Percentiles rank a stretch among this genome's conserved stretches.
Conservation (phyloP, 2,113 vertebrate species). For the Elachura formosa region DNA sequence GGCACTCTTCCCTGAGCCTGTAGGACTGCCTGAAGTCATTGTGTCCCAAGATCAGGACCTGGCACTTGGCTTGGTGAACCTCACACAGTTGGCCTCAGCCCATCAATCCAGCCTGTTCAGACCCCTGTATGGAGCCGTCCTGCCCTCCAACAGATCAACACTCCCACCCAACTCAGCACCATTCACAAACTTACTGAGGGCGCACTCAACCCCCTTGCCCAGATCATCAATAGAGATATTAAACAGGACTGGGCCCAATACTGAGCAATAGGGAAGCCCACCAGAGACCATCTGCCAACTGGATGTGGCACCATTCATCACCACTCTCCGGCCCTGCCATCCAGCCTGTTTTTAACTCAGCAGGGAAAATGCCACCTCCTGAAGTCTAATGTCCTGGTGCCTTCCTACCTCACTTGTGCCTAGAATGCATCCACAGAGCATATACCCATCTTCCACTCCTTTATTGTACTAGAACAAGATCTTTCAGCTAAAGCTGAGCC, state of each 20-base stretch:
- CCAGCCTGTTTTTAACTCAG: not conserved
- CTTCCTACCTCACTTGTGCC: not conserved
- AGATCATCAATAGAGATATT: not conserved
- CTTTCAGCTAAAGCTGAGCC: not conserved
- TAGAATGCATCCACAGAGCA: not conserved
- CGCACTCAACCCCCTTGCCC: rapidly evolving
- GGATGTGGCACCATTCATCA: not conserved
- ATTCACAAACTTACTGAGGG: not conserved
- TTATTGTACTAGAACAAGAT: not conserved
- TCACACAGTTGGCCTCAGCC: too few species aligned
- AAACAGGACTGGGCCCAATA: not conserved
- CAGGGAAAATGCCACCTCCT: not conserved
- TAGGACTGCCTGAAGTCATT: too few species aligned
- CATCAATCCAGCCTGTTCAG: not conserved
- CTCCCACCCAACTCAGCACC: not conserved
- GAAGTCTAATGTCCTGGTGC: not conserved
- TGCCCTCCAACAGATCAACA: not conserved
- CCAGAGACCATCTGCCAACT: not conserved
- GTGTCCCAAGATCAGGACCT: not conserved
- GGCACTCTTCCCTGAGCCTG: not conserved
- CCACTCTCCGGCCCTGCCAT: not conserved
- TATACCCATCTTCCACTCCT: not conserved
- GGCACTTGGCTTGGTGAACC: not conserved
- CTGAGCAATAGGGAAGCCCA: not conserved
- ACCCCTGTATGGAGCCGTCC: not conserved